phyloP scores from a whole-genome alignment of 30 jellyfish, hydroid and myxozoan species.

The Hydractinia symbiolongicarpus region DNA sequence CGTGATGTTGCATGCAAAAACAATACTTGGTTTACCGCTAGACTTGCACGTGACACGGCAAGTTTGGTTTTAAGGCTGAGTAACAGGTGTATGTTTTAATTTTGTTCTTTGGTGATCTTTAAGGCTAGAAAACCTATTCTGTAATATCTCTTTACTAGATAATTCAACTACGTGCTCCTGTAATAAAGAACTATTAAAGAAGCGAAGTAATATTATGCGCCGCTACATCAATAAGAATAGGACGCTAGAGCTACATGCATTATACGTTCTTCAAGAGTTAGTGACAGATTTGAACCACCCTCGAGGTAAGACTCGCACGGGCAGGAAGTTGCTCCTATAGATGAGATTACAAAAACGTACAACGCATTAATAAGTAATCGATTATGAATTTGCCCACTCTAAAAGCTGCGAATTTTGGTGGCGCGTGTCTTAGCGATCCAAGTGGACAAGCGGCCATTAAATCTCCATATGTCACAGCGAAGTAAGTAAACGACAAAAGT shows the following conservation, averaged over 20 bases:
- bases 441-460: too few species aligned
- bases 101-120: too few species aligned
- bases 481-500: too few species aligned
- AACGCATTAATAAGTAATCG: too few species aligned
- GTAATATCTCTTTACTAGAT: background rate
- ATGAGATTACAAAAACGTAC: too few species aligned
- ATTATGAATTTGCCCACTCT: too few species aligned
- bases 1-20: slow-evolving; percentile 12
- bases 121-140: too few species aligned
- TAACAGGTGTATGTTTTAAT: too few species aligned
- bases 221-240: slow-evolving; percentile 39
- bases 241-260: slow-evolving; percentile 36
- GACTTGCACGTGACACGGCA: too few species aligned
- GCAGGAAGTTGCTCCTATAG: background rate
- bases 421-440: background rate
- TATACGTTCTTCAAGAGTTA: slow-evolving; percentile 45
- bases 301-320: slow-evolving; percentile 19
- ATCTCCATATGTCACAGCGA: too few species aligned
- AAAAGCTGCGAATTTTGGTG: background rate
- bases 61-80: too few species aligned
- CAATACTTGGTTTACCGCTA: too few species aligned
- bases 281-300: slow-evolving; percentile 59
- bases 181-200: slow-evolving; percentile 13
- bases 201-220: slow-evolving; percentile 22
- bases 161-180: slow-evolving; percentile 26